Evolutionary conservation across 2,113 vertebrate species (phyloP).

Genomic region (Morphnarchus princeps): DNA sequence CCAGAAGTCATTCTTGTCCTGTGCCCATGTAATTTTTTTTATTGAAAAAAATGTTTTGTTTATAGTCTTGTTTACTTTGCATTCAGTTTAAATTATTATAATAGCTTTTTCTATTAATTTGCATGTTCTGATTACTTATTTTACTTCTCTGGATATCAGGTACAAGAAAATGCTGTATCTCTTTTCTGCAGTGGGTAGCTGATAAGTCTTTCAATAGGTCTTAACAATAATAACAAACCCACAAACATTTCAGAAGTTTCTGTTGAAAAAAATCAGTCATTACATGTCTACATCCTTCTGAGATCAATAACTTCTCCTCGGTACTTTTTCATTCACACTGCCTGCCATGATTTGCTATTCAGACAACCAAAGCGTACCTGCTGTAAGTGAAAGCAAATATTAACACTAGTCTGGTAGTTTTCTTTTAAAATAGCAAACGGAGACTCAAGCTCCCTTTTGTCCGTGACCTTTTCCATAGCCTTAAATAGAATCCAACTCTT

Average conservation of each 20-base stretch:
- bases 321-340: neutral
- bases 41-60: neutral
- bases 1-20: neutral
- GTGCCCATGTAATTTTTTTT: neutral
- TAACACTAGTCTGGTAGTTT: constrained; percentile 43
- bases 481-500: constrained; percentile 42
- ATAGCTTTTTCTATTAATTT: neutral
- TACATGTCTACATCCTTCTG: neutral
- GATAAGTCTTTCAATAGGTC: constrained; percentile 7
- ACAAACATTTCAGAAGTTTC: neutral
- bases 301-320: neutral
- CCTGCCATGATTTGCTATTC: constrained; percentile 28
- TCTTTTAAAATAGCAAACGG: constrained; percentile 40
- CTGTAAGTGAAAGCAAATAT: constrained; percentile 62
- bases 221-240: neutral
- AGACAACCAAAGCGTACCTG: constrained; percentile 27
- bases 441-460: constrained; percentile 16
- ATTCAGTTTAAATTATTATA: neutral
- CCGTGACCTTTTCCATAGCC: constrained; percentile 42
- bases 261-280: neutral
- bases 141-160: neutral
- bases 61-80: neutral
- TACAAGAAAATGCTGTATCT: constrained; percentile 11
- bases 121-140: neutral
- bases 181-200: neutral